Evolutionary conservation across 2,797 vertebrate species (phyloP), one percentile per base, ranked within the genome.

Genomic region (Lycodopsis pacificus): DNA sequence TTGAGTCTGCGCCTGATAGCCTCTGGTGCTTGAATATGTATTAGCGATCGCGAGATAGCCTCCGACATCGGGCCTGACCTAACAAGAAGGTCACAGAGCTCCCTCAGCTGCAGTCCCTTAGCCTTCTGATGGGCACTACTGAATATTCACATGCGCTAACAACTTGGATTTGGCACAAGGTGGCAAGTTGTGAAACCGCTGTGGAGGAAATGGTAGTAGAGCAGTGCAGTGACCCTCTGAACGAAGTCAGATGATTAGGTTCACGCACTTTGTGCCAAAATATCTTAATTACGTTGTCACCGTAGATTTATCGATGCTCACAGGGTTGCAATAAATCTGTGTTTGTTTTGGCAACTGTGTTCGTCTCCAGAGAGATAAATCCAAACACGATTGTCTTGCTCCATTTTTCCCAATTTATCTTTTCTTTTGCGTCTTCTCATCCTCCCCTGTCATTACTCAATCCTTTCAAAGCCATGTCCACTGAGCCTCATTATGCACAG

Each of bases 71-170:
- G 71, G 65, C 59, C 71, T 83, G 86, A 90, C 91, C 90, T 81
- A 83, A 89, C 90, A 89, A 85, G 83, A 90, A 92, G 90, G 92
- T 91, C 90, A 88, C 65, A 13, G 63, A 63, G 77, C 76, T 90
- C 87, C 79, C 79, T 73, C 61, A 36, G 87, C 85, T 57, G 54
- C 74, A 34, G 71, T 65, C 72, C 51, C 54, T 1, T 2, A 58
- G 85, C 62, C 73, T 53, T 65, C 61, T 20, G 79, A 84, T 76
- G 75, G 59, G 22, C 5, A 20, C 63, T 9, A 1, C 19, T 92
- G 82, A 89, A 92, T 92, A 91, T 90, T 89, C 79, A 88, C 64
- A 69, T 27, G 42, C 1, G 11, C 57, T 76, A 63, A 56, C 63
- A 71, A 69, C 71, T 73, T 32, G 44, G 71, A 80, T 81, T 67